These are phyloP conservation scores for Semotilus atromaculatus DNA, from an alignment of 2,797 vertebrate genomes.

Conservation along the genomic window DNA sequence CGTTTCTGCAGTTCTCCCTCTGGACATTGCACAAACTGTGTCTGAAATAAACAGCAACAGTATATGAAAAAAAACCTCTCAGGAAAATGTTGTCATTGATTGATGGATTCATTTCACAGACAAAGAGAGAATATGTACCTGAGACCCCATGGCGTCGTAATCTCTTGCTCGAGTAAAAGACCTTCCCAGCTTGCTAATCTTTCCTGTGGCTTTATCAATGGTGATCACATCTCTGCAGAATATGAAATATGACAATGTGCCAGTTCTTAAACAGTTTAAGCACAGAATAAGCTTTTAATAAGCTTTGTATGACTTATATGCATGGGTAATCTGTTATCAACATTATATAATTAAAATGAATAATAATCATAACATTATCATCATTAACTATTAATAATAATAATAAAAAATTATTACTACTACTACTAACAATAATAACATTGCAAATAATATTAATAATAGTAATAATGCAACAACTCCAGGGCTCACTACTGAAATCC, in stretches of 20 bases:
- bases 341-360: neutral
- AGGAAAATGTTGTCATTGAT: neutral
- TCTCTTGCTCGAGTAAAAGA: constrained; percentile 94
- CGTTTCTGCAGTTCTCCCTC: constrained; percentile 96
- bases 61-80: neutral
- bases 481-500: neutral
- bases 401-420: neutral
- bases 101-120: neutral
- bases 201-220: constrained; percentile 95
- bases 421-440: neutral
- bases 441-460: neutral
- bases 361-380: neutral
- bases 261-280: neutral
- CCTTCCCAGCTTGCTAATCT: constrained; percentile 92
- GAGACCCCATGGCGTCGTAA: constrained; percentile 95
- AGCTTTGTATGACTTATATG: neutral
- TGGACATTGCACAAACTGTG: constrained; percentile 95
- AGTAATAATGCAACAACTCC: neutral
- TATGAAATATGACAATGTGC: neutral
- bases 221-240: constrained; percentile 89
- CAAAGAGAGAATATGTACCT: constrained; percentile 75
- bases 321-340: no score
- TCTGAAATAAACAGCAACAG: constrained; percentile 69
- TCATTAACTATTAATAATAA: neutral
- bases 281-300: no score